Evolutionary conservation across 1,140 invertebrate species (phyloP), one percentile per base, ranked within the genome.

Genomic region (Drosophila lacertosa): DNA sequence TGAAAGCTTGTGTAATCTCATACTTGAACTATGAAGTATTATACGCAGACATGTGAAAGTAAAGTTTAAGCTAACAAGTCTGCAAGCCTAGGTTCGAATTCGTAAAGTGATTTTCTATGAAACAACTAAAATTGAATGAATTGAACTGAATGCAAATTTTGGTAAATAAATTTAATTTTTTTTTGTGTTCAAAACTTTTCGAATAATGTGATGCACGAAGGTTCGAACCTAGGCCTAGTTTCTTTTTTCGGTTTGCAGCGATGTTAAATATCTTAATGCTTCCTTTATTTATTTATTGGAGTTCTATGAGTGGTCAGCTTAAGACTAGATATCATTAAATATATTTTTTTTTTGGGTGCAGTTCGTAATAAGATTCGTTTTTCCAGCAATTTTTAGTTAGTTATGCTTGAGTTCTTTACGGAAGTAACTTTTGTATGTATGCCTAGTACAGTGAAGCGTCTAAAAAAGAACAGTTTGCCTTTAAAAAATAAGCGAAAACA

Each of bases 1-100:
- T 70, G 54, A 39, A 70, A 66, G 65, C 60, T 39, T 58, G 51
- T 60, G 39, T 71, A 83, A 82, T 82, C 80, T 79, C 79, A 66
- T 29, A 66, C 59, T n/a, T 53, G 15, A 40, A 20, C 13, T 44
- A 26, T 53, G 15, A 40, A 20, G 16, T 44, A 26, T 42, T 42
- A 22, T 59, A 45, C 24, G 22, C 44, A 48, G 47, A 20, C 20
- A 60, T 37, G n/a, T 42, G 24, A 40, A 47, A 53, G 40, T 15
- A 9, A 18, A n/a, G 11, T 58, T 40, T 48, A 18, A 24, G 5
- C 0, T 26, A 26, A 26, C 26, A 29, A 29, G 26, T 5, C 26
- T 29, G 26, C 26, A 29, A 26, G 0, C 24, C 24, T n/a, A n/a
- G 20, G 20, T 22, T 22, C 20, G 20, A 22, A 4, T 4, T 22